These are phyloP conservation scores for Eilema caniola DNA, from an alignment of 2,888 invertebrate species.

Conservation along the genomic window DNA sequence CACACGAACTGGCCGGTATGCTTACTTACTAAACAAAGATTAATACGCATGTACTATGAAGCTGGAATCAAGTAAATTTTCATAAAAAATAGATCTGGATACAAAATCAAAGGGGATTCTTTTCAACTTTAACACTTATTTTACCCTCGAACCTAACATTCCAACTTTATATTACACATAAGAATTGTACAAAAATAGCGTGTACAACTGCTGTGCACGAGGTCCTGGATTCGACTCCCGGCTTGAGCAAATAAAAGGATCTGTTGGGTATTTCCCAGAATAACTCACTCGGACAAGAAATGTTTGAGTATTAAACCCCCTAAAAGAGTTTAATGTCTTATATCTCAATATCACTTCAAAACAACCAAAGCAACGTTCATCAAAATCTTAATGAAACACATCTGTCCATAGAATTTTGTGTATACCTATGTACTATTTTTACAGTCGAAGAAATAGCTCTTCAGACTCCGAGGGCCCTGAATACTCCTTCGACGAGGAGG, in stretches of 20 bases:
- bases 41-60: background rate
- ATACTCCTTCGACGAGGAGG: constrained; percentile 56
- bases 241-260: background rate
- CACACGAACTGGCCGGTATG: constrained; percentile 69
- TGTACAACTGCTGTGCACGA: background rate
- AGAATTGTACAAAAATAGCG: background rate
- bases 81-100: background rate
- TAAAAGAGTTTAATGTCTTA: too few relatives aligned
- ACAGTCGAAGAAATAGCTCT: constrained; percentile 63
- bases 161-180: too few relatives aligned
- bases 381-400: background rate
- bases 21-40: constrained; percentile 33
- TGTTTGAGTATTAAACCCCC: background rate
- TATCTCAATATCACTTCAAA: too few relatives aligned
- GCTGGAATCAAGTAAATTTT: background rate
- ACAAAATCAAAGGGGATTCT: background rate
- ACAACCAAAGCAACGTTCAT: background rate
- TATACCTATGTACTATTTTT: constrained; percentile 16
- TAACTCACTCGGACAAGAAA: background rate
- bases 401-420: background rate
- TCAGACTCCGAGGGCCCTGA: constrained; percentile 49
- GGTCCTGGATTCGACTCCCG: background rate
- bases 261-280: background rate
- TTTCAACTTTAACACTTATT: background rate
- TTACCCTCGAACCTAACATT: background rate